Evolutionary conservation across 2,888 invertebrate genomes (phyloP).

Genomic region (Vanessa cardui): DNA sequence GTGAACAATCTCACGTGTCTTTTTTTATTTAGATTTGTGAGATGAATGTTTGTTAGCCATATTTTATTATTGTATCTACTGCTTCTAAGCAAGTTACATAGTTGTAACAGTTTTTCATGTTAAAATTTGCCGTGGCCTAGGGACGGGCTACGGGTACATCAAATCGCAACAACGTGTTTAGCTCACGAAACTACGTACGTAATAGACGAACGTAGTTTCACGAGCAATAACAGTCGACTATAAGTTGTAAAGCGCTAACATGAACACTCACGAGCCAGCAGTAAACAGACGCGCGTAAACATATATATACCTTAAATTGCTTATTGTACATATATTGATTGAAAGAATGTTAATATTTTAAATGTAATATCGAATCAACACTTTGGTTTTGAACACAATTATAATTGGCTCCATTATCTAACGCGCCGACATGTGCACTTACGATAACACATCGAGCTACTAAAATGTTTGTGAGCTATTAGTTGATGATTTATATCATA

Average conservation of each 20-base stretch:
- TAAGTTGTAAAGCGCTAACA: constrained; percentile 32
- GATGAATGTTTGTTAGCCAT: too few species aligned
- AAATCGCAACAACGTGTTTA: constrained; percentile 11
- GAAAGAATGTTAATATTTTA: neutral
- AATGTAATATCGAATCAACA: constrained; percentile 8
- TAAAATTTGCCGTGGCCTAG: neutral
- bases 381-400: neutral
- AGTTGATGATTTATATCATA: too few species aligned
- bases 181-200: constrained; percentile 1
- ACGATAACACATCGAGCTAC: neutral
- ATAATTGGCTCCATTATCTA: neutral
- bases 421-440: neutral
- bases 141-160: neutral
- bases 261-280: constrained; percentile 28
- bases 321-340: neutral
- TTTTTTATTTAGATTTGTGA: too few species aligned
- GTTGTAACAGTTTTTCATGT: neutral
- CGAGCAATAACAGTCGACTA: constrained; percentile 28
- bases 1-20: too few species aligned
- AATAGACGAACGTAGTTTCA: constrained; percentile 13
- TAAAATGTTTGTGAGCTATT: too few species aligned
- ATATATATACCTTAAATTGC: neutral
- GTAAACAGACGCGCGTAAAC: constrained; percentile 24
- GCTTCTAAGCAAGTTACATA: neutral
- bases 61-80: too few species aligned